Base-by-base conservation (phyloP, 1,140 invertebrate species). In the Nymphalis io region DNA sequence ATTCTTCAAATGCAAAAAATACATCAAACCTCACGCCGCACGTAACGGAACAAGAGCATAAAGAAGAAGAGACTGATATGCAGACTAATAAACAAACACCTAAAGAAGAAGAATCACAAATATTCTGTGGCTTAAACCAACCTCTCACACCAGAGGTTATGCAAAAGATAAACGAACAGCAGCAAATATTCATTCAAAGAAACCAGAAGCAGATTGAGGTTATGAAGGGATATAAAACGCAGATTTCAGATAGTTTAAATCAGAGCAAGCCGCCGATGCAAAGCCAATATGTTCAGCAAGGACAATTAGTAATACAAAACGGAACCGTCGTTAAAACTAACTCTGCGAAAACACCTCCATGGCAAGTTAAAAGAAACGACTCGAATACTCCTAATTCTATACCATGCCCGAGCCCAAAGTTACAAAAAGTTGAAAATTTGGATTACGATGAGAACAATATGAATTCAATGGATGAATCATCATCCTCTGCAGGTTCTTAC, bases 131-230 rank as follows among this genome's bases (percentile, higher is more conserved):
- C 6, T 72, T 91, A 8, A 91, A 91, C 64, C 89, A 91, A 73
- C 82, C 90, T 4, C 72, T 93, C n/a, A 92, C 92, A 15, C 92
- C 92, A 12, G 92, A 93, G 76, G 92, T 93, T 12, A 92, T 93
- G 82, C 93, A 93, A 76, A 93, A 93, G 79, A 93, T 93, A 57
- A 94, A 93, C 73, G 84, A 92, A 69, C 93, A 94, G 53, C 93
- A 94, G 72, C 93, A 94, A 75, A 88, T 93, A 65, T 93, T 93
- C 60, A 93, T 93, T 68, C 92, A 93, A 73, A 90, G 92, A 71
- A 93, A 93, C 78, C 91, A 93, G 71, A 93, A 93, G 72, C 92
- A 93, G 72, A 93, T 93, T 65, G 91, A 93, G 75, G 88, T 92
- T 4, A 92, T 90, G 87, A 93, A 93, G 79, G 92, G 88, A 20